Conservation (phyloP, 2,888 invertebrate genomes). For the Hypena proboscidalis region DNA sequence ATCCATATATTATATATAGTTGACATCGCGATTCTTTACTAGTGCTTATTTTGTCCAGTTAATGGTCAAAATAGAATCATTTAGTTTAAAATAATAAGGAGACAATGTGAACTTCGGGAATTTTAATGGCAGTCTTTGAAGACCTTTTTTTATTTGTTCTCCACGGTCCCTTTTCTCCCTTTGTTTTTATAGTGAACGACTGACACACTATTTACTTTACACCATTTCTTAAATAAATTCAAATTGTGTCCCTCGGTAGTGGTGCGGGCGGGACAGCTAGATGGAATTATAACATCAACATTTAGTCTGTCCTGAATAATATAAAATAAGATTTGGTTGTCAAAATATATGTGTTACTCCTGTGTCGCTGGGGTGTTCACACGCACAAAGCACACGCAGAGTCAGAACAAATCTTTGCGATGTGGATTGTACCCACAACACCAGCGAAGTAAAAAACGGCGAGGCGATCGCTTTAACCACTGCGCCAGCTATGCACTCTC, state of each 20-base stretch:
- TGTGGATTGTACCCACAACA: too few species aligned
- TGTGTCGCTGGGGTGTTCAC: too few species aligned
- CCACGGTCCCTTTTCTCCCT: constrained; percentile 44
- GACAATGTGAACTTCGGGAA: constrained; percentile 56
- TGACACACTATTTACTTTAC: constrained; percentile 56
- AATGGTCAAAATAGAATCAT: constrained; percentile 16
- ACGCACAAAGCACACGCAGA: too few species aligned
- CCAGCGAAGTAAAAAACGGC: too few species aligned
- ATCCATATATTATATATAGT: too few species aligned
- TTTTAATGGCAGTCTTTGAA: constrained; percentile 52
- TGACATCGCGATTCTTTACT: too few species aligned
- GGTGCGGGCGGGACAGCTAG: background rate
- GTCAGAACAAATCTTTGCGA: too few species aligned
- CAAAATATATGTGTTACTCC: too few species aligned
- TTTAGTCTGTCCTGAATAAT: too few species aligned
- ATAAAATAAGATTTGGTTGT: too few species aligned
- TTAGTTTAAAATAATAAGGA: constrained; percentile 46
- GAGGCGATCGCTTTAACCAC: too few species aligned
- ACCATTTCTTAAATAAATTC: constrained; percentile 53
- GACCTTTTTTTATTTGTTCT: constrained; percentile 60
- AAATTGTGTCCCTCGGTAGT: background rate
- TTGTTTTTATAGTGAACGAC: constrained; percentile 63
- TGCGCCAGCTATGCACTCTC: too few species aligned
- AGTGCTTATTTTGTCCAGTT: constrained; percentile 30
- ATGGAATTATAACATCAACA: background rate